Evolutionary conservation across 2,888 invertebrate genomes (phyloP).

Genomic region (Brachynemurus nebulosus): DNA sequence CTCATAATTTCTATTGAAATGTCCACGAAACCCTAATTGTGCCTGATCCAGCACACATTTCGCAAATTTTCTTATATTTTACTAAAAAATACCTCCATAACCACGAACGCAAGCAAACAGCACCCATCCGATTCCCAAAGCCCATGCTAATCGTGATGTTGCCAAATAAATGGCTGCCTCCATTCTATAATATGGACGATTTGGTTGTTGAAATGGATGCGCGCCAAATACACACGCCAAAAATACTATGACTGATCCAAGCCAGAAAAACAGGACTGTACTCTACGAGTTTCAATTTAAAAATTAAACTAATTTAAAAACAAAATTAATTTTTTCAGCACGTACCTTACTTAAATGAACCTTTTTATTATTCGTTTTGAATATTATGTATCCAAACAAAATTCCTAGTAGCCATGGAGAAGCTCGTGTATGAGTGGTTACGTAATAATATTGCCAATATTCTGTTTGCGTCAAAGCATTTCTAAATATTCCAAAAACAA

Average conservation of each 20-base stretch:
- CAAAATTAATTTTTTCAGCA: background rate
- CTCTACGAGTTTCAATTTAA: background rate
- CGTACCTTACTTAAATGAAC: background rate
- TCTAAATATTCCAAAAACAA: conserved; percentile 15
- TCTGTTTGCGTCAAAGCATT: conserved; percentile 20
- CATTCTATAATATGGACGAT: conserved; percentile 25
- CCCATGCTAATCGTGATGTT: conserved; percentile 33
- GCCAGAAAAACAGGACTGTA: background rate
- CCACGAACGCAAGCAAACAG: conserved; percentile 36
- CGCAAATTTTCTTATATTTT: too few species aligned
- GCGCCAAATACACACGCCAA: background rate
- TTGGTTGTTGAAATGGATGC: conserved; percentile 22
- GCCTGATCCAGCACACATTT: too few species aligned
- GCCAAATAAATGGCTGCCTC: conserved; percentile 31
- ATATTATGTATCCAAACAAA: conserved; percentile 25
- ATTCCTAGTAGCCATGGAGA: conserved; percentile 28
- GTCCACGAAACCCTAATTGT: too few species aligned
- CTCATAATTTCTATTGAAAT: too few species aligned
- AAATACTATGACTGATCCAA: background rate
- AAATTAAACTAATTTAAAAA: background rate
- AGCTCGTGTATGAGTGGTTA: conserved; percentile 26
- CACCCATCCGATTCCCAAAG: conserved; percentile 34
- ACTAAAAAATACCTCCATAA: conserved; percentile 29
- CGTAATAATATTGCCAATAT: conserved; percentile 25
- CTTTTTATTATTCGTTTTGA: conserved; percentile 16